Percentiles rank a stretch among this genome's conserved stretches.
Conservation (phyloP, 1,140 invertebrate genomes). For the Saccostrea glomerata region DNA sequence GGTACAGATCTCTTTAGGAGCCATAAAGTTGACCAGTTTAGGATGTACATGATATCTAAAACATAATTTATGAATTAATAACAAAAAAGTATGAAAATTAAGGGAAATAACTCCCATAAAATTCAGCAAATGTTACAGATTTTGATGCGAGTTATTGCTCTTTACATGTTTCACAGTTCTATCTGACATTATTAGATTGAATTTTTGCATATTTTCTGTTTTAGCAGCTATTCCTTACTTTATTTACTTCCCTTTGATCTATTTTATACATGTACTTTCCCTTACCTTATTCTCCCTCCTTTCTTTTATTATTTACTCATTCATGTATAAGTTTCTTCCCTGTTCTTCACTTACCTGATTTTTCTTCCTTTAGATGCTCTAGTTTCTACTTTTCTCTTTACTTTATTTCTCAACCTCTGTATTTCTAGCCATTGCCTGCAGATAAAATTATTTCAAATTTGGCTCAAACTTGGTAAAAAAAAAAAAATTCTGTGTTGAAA, state of each 20-base stretch:
- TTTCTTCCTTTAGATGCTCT: constrained; percentile 94
- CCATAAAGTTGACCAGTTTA: constrained; percentile 96
- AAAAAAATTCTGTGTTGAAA: no score
- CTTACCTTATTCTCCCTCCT: no score
- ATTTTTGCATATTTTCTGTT: no score
- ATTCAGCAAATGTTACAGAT: not conserved
- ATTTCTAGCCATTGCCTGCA: constrained; percentile 88
- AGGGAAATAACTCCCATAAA: not conserved
- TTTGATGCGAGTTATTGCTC: not conserved
- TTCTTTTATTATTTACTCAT: no score
- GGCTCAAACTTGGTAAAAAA: no score
- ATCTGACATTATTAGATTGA: no score
- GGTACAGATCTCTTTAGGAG: constrained; percentile 83
- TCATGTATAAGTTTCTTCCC: no score
- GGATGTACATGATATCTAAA: constrained; percentile 91
- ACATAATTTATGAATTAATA: not conserved
- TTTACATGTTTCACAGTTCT: not conserved
- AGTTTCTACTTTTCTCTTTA: constrained; percentile 94
- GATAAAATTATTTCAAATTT: constrained; percentile 4
- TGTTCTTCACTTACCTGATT: constrained; percentile 81
- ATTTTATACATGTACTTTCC: no score
- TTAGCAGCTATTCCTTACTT: no score
- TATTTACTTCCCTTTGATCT: no score
- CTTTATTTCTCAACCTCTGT: constrained; percentile 90
- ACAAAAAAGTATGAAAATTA: not conserved